These are phyloP conservation scores for Sinocyclocheilus anophthalmus DNA, from an alignment of 2,113 vertebrate species.

Conservation along the genomic window DNA sequence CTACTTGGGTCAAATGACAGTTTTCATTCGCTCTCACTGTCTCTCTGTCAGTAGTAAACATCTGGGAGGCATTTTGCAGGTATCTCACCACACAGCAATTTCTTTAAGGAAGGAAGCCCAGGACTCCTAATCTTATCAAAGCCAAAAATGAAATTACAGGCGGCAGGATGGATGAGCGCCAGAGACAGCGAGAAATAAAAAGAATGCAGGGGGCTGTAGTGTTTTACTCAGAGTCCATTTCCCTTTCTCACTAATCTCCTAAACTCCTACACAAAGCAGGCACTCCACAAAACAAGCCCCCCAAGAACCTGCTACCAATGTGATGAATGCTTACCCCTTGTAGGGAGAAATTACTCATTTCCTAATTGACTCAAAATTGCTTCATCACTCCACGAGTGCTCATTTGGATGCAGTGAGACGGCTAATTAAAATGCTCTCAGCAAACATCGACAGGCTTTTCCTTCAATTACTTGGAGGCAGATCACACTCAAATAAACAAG, in stretches of 20 bases:
- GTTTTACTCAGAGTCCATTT: background rate
- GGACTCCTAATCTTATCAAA: conserved; percentile 45
- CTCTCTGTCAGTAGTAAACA: conserved; percentile 29
- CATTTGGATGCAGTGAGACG: conserved; percentile 58
- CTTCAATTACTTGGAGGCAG: conserved; percentile 55
- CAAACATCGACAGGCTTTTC: conserved; percentile 57
- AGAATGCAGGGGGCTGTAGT: background rate
- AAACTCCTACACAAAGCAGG: conserved; percentile 43
- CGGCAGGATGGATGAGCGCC: background rate
- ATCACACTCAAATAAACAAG: conserved; percentile 54
- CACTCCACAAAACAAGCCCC: conserved; percentile 18
- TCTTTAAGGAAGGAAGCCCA: conserved; percentile 5
- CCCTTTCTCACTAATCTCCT: background rate
- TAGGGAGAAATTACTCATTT: conserved; percentile 66
- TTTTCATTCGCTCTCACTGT: background rate
- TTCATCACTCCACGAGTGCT: conserved; percentile 62
- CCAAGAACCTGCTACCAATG: conserved; percentile 12
- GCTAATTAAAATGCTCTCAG: conserved; percentile 71
- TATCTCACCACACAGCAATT: background rate
- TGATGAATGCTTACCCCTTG: conserved; percentile 56
- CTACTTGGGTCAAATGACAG: conserved; percentile 9
- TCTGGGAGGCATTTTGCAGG: background rate
- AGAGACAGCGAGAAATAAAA: background rate
- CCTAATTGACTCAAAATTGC: conserved; percentile 67
- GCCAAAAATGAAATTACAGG: conserved; percentile 50